These are phyloP conservation scores for Polymixis lichenea DNA, from an alignment of 2,888 invertebrate genomes.

Conservation along the genomic window DNA sequence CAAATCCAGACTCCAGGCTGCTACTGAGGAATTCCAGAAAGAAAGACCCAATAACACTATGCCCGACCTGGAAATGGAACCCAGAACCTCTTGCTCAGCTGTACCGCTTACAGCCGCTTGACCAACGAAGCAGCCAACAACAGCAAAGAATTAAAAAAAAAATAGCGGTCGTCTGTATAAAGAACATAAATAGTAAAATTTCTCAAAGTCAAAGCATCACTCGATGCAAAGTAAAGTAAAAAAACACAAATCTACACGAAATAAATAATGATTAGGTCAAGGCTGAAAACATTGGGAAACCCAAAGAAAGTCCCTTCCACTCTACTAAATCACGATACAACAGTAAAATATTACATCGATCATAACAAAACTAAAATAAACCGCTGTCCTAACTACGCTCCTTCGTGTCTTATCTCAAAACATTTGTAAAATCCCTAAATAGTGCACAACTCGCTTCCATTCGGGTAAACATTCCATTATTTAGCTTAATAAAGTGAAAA, in stretches of 20 bases:
- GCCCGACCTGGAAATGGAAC: no score
- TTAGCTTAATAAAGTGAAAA: conserved; percentile 68
- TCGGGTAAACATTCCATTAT: conserved; percentile 62
- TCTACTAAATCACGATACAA: background rate
- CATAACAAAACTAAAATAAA: background rate
- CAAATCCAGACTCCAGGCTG: no score
- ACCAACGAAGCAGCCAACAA: no score
- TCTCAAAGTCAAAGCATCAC: background rate
- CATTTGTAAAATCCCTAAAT: conserved; percentile 59
- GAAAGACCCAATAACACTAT: no score
- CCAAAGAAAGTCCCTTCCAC: background rate
- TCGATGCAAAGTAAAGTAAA: background rate
- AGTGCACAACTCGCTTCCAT: conserved; percentile 60
- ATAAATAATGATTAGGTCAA: background rate
- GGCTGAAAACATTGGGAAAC: background rate
- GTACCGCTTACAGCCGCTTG: no score
- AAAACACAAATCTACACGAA: background rate
- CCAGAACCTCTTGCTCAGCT: no score
- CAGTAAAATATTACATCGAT: background rate
- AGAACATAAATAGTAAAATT: no score
- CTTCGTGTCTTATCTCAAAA: conserved; percentile 27
- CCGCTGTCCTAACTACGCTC: background rate
- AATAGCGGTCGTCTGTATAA: no score
- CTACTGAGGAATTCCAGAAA: no score
- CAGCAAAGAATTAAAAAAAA: no score